Base-by-base conservation (phyloP, 2,888 invertebrate genomes). In the Ganaspis brasiliensis region DNA sequence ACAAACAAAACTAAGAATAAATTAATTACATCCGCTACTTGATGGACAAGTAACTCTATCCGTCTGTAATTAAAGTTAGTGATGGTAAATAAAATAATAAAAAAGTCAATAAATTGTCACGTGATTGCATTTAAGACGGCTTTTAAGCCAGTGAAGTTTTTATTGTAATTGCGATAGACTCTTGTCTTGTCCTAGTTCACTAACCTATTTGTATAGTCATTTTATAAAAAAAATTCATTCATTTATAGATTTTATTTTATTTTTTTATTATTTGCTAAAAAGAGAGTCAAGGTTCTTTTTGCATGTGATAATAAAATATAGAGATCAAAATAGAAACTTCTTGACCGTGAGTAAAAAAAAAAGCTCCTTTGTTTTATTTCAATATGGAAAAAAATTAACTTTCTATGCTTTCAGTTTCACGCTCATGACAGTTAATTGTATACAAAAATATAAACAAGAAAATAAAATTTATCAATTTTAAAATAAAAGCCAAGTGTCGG, bases 21-120 rank as follows among this genome's bases (percentile, higher is more conserved):
- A 49, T 49, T 49, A 49, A 49, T 49, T 49, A 49, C 49, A 16
- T 49, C n/a, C n/a, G 16, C 16, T 14, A 49, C 49, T 49, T 49
- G 14, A 16, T n/a, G 49, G 5, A 16, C n/a, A 49, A n/a, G 2
- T n/a, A 49, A 49, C 6, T n/a, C n/a, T 5, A n/a, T 49, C 49
- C n/a, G 16, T 49, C 6, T 49, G 6, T 6, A 49, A 49, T 14
- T 49, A 16, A 14, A 49, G 5, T 31, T 31, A 57, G 26, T n/a
- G 2, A 21, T 24, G 24, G 26, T 2, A 61, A 37, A 63, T 37
- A 63, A 12, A 19, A 63, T 63, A 37, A 37, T 37, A 21, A 19
- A 19, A 37, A 21, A 63, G 37, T 63, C 21, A 63, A 63, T 37
- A 12, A 63, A 63, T 37, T 37, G 12, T 19, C 19, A 63, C 61